Evolutionary conservation across 2,113 vertebrate species (phyloP).

Genomic region (Mustela nigripes): DNA sequence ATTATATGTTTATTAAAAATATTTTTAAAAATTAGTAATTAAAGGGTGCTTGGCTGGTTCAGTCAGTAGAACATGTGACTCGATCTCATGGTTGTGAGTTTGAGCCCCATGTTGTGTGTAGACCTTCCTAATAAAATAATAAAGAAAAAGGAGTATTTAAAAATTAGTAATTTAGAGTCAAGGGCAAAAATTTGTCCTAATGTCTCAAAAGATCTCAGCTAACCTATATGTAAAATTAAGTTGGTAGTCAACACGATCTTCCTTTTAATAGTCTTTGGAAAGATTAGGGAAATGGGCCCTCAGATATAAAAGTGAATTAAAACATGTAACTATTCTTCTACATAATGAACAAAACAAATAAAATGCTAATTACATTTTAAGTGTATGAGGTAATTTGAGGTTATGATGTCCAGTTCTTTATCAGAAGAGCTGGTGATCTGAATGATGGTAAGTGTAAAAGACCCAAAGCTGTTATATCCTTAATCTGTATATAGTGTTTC

Average conservation of each 20-base stretch:
- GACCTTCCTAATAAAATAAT: not conserved
- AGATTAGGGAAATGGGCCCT: not conserved
- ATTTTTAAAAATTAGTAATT: not conserved
- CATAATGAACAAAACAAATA: not conserved
- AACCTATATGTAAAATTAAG: not conserved
- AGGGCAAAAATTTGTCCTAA: not conserved
- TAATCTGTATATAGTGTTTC: not conserved
- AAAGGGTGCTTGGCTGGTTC: not conserved
- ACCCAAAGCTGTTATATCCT: not conserved
- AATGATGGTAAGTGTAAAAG: not conserved
- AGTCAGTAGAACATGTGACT: not conserved
- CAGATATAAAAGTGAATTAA: conserved; percentile 22
- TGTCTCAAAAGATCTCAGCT: not conserved
- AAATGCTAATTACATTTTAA: not conserved
- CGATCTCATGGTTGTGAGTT: not conserved
- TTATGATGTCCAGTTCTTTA: not conserved
- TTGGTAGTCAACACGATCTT: not conserved
- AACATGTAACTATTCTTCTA: not conserved
- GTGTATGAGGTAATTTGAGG: not conserved
- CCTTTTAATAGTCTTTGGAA: not conserved
- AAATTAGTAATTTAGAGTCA: not conserved
- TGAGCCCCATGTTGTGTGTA: not conserved
- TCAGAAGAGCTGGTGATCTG: not conserved
- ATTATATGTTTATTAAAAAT: too few species aligned
- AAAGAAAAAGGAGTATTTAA: not conserved